phyloP scores from a whole-genome alignment of 1,140 invertebrate genomes.

The Drosophila persimilis region DNA sequence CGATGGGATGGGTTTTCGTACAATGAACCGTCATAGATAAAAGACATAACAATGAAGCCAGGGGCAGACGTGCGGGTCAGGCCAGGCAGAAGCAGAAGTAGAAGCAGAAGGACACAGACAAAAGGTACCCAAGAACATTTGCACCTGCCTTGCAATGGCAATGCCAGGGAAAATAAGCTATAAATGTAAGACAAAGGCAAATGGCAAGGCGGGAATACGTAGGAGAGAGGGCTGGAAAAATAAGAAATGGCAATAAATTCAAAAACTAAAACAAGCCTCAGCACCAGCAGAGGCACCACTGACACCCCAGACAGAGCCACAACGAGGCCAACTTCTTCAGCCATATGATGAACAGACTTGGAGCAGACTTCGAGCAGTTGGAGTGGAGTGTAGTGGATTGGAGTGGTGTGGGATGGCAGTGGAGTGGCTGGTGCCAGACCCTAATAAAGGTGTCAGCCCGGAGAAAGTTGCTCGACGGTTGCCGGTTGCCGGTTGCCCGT shows the following conservation, averaged over 20 bases:
- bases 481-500: slow-evolving; percentile 1
- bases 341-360: slow-evolving; percentile 73
- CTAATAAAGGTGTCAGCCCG: slow-evolving; percentile 74
- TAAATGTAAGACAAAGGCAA: slow-evolving; percentile 73
- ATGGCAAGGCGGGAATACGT: slow-evolving; percentile 13
- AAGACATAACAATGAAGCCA: slow-evolving; percentile 76
- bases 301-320: slow-evolving; percentile 4
- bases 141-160: slow-evolving; percentile 52
- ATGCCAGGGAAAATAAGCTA: slow-evolving; percentile 63
- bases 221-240: slow-evolving; percentile 47
- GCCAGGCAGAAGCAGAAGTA: slow-evolving; percentile 18
- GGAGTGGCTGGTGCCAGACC: slow-evolving; percentile 50
- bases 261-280: slow-evolving; percentile 74
- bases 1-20: slow-evolving; percentile 8
- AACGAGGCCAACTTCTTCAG: slow-evolving; percentile 53
- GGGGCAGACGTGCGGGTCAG: slow-evolving; percentile 64
- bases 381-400: slow-evolving; percentile 28
- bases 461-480: slow-evolving; percentile 59
- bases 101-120: slow-evolving; percentile 16
- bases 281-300: too few relatives aligned
- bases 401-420: too few relatives aligned
- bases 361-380: slow-evolving; percentile 12
- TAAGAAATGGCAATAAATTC: slow-evolving; percentile 80
- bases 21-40: slow-evolving; percentile 80
- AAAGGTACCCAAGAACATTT: slow-evolving; percentile 60